Evolutionary conservation across 2,797 vertebrate species (phyloP).

Genomic region (Melanotaenia trifasciata): DNA sequence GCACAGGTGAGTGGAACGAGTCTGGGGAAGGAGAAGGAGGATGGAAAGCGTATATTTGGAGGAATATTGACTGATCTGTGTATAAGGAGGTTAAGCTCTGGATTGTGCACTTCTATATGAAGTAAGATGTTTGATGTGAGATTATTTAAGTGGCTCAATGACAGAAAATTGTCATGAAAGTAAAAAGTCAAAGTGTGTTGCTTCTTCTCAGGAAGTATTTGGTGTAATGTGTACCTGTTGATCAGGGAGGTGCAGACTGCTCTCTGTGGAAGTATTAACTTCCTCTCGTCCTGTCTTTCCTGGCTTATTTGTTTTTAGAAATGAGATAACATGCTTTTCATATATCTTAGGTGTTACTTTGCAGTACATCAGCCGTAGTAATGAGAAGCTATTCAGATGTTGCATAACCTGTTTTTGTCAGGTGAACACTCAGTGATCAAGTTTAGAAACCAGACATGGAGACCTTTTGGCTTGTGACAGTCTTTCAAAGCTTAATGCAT

Average conservation of each 20-base stretch:
- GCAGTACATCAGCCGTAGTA: not conserved
- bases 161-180: not conserved
- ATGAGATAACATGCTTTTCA: not conserved
- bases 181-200: not conserved
- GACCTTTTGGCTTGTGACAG: not conserved
- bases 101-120: not conserved
- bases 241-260: conserved; percentile 35
- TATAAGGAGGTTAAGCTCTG: not conserved
- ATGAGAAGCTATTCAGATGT: conserved; percentile 10
- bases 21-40: not conserved
- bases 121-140: not conserved
- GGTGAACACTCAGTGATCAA: not conserved
- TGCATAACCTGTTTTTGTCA: conserved; percentile 19
- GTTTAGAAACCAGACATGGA: not conserved
- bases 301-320: not conserved
- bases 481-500: not conserved
- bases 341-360: not conserved
- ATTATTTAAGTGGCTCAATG: not conserved
- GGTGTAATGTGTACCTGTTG: conserved; percentile 73
- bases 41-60: not conserved
- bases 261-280: conserved; percentile 12
- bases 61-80: not conserved
- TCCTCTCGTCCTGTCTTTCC: not conserved
- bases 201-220: conserved; percentile 36
- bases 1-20: conserved; percentile 87